phyloP scores from a whole-genome alignment of 2,113 vertebrate genomes.

The Amblyopsis rosae region DNA sequence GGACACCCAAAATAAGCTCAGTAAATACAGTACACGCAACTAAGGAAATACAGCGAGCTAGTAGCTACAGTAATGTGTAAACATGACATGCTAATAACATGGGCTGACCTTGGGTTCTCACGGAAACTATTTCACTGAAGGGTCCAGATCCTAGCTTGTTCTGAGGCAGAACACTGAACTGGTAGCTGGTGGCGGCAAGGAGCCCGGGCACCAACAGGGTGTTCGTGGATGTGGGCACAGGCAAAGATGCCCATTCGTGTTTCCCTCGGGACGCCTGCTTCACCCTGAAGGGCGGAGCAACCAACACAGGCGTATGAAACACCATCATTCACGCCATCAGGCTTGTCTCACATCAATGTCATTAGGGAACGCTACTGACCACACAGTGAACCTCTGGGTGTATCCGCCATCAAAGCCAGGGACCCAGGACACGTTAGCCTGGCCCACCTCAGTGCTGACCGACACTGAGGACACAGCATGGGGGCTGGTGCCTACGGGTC shows the following conservation, averaged over 20 bases:
- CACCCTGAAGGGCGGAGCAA: slow-evolving; percentile 70
- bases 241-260: slow-evolving; percentile 89
- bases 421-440: slow-evolving; percentile 90
- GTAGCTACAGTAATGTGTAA: neutral
- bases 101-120: slow-evolving; percentile 84
- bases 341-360: neutral
- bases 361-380: slow-evolving; percentile 74
- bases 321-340: neutral
- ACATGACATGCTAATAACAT: neutral
- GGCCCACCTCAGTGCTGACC: slow-evolving; percentile 78
- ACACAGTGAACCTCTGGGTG: slow-evolving; percentile 92
- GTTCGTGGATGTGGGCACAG: slow-evolving; percentile 81
- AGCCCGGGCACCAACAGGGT: slow-evolving; percentile 86
- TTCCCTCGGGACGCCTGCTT: slow-evolving; percentile 83
- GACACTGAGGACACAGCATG: slow-evolving; percentile 82
- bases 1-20: slow-evolving; percentile 5
- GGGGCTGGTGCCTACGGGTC: slow-evolving; percentile 87
- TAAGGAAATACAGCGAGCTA: neutral
- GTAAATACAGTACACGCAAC: neutral
- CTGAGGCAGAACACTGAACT: slow-evolving; percentile 94
- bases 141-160: slow-evolving; percentile 96
- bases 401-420: slow-evolving; percentile 94
- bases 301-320: neutral
- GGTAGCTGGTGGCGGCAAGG: slow-evolving; percentile 83
- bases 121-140: slow-evolving; percentile 90